Base-by-base conservation (phyloP, 2,113 vertebrate species). In the Himantopus leucocephalus region DNA sequence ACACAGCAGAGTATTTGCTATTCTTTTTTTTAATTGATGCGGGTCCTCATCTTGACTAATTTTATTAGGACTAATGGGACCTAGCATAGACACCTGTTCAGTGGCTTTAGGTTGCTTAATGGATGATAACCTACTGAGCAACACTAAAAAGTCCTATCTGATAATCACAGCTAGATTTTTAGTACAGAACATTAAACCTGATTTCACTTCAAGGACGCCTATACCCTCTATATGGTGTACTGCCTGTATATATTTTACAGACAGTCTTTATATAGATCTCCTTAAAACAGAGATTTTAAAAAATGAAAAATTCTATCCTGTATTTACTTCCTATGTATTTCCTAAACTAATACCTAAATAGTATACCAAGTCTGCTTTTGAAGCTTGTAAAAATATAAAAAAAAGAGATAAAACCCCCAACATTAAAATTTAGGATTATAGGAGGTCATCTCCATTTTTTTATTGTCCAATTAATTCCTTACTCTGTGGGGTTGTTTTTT, bases 401-500 rank as follows among this genome's bases (percentile, higher is more conserved):
- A 23, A 73, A 23, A 21, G 5, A 70, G 21, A 29, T 26, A 59
- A 37, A 48, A 23, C 17, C 0, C 2, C 5, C 16, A 48, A 10
- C 15, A 30, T 50, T 22, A 45, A 88, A 67, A 39, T 23, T 27
- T 34, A 68, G 13, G 37, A 37, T 77, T 58, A 45, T 64, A 58
- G 14, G 13, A 68, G 6, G 16, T 63, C 10, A 68, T 48, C 32
- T 72, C 53, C 26, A 43, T 72, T 77, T 67, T 34, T 8, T 72
- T 76, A 67, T 45, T 45, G 58, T 43, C 35, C 50, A 75, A 32
- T 55, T 75, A 66, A 48, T 89, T 73, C 12, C 37, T 73, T 59
- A n/a, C 12, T 30, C 30, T n/a, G 12, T 37, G 30, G 6, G 6
- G 0, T 2, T 8, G 1, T 4, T 53, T 67, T 82, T 83, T 64